Evolutionary conservation across 2,888 invertebrate genomes (phyloP), one percentile per base, ranked within the genome.

Genomic region (Drosophila meridiana): DNA sequence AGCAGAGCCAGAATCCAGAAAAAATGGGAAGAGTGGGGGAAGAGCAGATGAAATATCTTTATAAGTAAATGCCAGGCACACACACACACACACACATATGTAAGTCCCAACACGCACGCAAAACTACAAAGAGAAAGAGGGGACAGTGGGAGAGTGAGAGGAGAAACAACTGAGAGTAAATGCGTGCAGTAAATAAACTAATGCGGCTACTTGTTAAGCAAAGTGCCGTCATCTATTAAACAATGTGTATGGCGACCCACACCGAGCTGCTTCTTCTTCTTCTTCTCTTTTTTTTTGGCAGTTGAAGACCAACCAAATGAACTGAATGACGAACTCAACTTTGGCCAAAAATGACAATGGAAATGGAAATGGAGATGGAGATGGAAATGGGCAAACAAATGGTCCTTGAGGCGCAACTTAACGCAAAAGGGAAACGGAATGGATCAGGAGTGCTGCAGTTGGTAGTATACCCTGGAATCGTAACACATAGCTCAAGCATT

Each of bases 151-250:
- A 48, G 5, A 14, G 30, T 4, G 36, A 32, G 43, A 45, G 48
- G 2, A 59, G 42, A 32, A 40, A 52, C 28, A 55, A 40, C 36
- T 61, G 71, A 62, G 52, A 40, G 30, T 20, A 76, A 50, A 56
- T 40, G 71, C 69, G 72, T 73, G 78, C 74, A 87, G 86, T 89
- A 85, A 86, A 82, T 89, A 89, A 86, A 87, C 87, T 89, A 87
- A 87, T 89, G 90, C 73, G 87, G 73, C 90, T 81, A 79, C 87
- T 87, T 87, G 87, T 89, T 87, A 89, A 89, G 88, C 87, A 89
- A 87, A 87, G 90, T 87, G 86, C 86, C 90, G 74, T 85, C 86
- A 87, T 87, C 90, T 87, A 87, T 87, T 87, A 89, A 85, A 85
- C 86, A 87, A 85, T 87, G 77, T 76, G 73, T 43, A 11, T 26